A percentile compares a stretch with the other conserved stretches of the same genome.
Conservation (phyloP, 2,113 vertebrate species). For the Caretta caretta region DNA sequence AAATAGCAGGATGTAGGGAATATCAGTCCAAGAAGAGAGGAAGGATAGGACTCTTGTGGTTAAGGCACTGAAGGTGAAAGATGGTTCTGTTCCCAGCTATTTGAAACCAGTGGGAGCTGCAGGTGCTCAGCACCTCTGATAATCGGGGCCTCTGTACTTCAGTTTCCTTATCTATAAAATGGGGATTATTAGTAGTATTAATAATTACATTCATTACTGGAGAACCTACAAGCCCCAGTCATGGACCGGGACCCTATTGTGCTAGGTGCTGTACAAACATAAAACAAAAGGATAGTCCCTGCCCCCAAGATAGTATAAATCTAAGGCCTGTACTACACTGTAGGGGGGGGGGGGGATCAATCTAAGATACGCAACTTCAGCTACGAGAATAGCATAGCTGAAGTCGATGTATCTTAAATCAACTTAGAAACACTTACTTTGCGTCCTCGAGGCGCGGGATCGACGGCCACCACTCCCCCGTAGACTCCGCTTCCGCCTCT, state of each 20-base stretch:
- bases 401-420: too few relatives aligned
- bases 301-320: not conserved
- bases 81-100: not conserved
- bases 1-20: not conserved
- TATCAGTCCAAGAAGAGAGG: not conserved
- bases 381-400: too few relatives aligned
- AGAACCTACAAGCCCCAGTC: not conserved
- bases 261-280: not conserved
- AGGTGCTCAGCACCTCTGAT: not conserved
- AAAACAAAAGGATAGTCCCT: not conserved
- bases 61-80: not conserved
- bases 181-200: rapidly evolving
- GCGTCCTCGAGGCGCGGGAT: too few relatives aligned
- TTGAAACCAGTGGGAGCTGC: not conserved
- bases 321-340: too few relatives aligned
- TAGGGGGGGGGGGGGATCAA: too few relatives aligned
- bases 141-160: not conserved
- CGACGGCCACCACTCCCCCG: too few relatives aligned
- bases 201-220: not conserved
- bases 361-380: too few relatives aligned
- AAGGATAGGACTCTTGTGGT: not conserved
- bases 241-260: not conserved
- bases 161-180: not conserved
- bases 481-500: too few relatives aligned
- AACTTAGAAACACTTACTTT: too few relatives aligned